Base-by-base conservation (phyloP, 2,888 invertebrate species). In the Timema cristinae region DNA sequence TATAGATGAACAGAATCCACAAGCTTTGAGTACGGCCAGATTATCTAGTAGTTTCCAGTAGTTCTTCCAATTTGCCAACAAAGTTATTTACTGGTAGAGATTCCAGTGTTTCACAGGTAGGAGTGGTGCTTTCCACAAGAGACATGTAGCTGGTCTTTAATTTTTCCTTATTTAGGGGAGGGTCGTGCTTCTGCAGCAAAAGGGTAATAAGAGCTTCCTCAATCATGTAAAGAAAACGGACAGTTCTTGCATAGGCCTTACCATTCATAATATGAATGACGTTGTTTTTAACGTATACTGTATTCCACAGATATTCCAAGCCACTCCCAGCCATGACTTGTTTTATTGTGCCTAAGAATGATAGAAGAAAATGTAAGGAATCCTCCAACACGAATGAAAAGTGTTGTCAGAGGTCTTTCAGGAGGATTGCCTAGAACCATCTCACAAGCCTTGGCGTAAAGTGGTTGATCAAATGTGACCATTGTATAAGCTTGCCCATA, bases 391-490 rank as follows among this genome's bases (percentile, higher is more conserved):
- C 56, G 16, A 56, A 56, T 16, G 16, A 56, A n/a, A 56, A 56
- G n/a, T 11, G 7, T 56, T 56, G 7, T 56, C 9, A 56, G n/a
- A 8, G 56, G 56, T 5, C 56, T 56, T 56, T 16, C 56, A 56
- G 7, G 56, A 56, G 6, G 9, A 56, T n/a, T 16, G 16, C 16
- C 6, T 7, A 6, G 16, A 56, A 6, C 13, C 56, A 10, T 56
- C 56, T 56, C 56, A 13, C 56, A 56, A 13, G n/a, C 56, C 56
- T 56, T 56, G 13, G 56, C 1, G 16, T 56, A 56, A 13, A 11
- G n/a, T 56, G n/a, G 56, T 56, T 56, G 56, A 56, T 56, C 10
- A 56, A 56, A 56, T 56, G 56, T 56, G 56, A 56, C 56, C 56
- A 56, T 13, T 15, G 15, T 52, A n/a, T 13, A 52, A 52, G 54